Base-by-base conservation (phyloP, 1,140 invertebrate genomes). In the Aethina tumida region DNA sequence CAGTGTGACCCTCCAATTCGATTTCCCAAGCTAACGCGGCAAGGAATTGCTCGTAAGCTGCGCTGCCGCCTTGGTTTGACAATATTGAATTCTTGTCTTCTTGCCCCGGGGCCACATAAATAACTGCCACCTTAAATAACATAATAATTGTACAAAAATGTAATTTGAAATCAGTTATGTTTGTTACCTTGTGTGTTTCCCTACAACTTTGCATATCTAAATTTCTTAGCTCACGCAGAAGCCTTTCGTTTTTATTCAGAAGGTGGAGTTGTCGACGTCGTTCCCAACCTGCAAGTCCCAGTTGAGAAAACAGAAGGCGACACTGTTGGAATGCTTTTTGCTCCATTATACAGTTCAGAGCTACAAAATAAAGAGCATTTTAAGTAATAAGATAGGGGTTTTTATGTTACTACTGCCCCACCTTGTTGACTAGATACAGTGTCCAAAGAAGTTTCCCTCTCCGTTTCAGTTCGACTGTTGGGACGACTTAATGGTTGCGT, bases 181-280 rank as follows among this genome's bases (percentile, higher is more conserved):
- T 12, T n/a, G n/a, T 16, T 37, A 99, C 86, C 68, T 99, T 99
- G 63, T 99, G 96, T 1, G 94, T 97, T 60, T 99, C 96, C 15
- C 96, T 75, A 49, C 87, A 85, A 55, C 82, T 80, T 65, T 95
- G 91, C 41, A 77, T 74, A 59, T 98, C 95, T 12, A 98, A 69
- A 65, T 97, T 92, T 40, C 91, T 77, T 24, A 97, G 56, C 67
- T 98, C 93, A 10, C 94, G 67, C 17, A 97, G 59, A 29, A 97
- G 64, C 39, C 91, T 84, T 47, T 97, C 93, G 53, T 82, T 91
- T 53, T 94, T 89, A 30, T 84, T 79, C 18, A 97, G 65, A 18
- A 97, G 67, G 63, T 97, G 84, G 44, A 96, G 75, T 41, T 82
- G 77, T 18, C 75, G 69, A 5, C 93, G 71, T 34, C 88, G 81